Conservation (phyloP, 2,888 invertebrate genomes). For the Resseliella maxima region DNA sequence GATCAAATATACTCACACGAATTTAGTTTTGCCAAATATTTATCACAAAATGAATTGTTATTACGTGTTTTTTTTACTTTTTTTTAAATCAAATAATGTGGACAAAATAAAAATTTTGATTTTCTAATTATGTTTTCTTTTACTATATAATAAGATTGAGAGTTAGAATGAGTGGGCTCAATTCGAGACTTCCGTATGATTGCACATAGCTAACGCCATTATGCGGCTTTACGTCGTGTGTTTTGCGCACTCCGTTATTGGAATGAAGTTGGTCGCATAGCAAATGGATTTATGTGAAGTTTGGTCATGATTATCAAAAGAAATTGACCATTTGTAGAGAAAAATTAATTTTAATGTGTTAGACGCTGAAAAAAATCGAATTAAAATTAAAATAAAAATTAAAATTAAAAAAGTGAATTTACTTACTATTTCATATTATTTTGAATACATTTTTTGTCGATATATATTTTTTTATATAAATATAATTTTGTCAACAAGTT, state of each 20-base stretch:
- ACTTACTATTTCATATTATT: too few species aligned
- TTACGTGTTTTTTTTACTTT: not conserved
- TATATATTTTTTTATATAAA: too few species aligned
- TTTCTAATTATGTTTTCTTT: not conserved
- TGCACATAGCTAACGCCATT: slow-evolving; percentile 47
- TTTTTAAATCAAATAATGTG: not conserved
- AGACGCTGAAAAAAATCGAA: too few species aligned
- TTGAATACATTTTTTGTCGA: too few species aligned
- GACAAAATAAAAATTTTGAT: not conserved
- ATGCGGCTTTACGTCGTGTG: slow-evolving; percentile 53
- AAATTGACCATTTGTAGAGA: too few species aligned
- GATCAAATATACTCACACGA: not conserved
- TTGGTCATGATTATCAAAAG: too few species aligned
- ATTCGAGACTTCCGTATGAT: not conserved
- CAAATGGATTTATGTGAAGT: not conserved
- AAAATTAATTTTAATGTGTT: too few species aligned
- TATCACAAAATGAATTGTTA: not conserved
- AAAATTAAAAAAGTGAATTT: too few species aligned
- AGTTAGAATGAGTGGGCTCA: not conserved
- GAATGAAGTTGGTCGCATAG: not conserved
- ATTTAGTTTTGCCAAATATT: not conserved
- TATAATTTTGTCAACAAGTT: too few species aligned
- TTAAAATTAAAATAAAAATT: too few species aligned
- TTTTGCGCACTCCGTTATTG: slow-evolving; percentile 32
- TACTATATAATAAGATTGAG: not conserved